Percentiles rank a stretch among this genome's conserved stretches.
Evolutionary conservation across 1,140 invertebrate species (phyloP).

Genomic region (Ceratina calcarata): DNA sequence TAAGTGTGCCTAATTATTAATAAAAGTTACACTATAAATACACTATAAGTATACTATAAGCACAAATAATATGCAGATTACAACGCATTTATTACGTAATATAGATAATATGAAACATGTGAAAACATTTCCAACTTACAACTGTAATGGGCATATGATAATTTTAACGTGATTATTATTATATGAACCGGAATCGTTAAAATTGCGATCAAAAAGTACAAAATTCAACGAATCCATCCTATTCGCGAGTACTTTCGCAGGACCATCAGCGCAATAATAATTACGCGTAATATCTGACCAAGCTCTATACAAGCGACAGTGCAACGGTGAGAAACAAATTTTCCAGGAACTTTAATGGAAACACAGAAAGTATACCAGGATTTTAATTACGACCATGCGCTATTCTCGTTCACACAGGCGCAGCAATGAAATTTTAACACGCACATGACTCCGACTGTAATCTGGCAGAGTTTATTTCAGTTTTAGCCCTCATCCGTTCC

Average conservation of each 20-base stretch:
- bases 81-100: too few relatives aligned
- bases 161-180: too few relatives aligned
- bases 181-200: too few relatives aligned
- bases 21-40: too few relatives aligned
- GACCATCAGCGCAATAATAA: conserved; percentile 15
- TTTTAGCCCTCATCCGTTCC: too few relatives aligned
- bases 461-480: neutral
- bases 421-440: conserved; percentile 27
- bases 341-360: conserved; percentile 47
- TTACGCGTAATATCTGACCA: conserved; percentile 6
- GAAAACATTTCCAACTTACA: too few relatives aligned
- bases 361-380: conserved; percentile 44
- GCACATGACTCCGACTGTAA: neutral
- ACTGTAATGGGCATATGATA: too few relatives aligned
- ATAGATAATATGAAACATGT: too few relatives aligned
- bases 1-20: too few relatives aligned
- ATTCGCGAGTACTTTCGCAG: neutral
- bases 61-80: too few relatives aligned
- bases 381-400: conserved; percentile 41
- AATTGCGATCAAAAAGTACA: too few relatives aligned
- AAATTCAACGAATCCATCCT: neutral
- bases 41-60: too few relatives aligned
- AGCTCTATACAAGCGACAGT: neutral
- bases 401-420: neutral
- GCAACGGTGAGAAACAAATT: conserved; percentile 20